phyloP scores from a whole-genome alignment of 2,113 vertebrate species.

The Azemiops feae region DNA sequence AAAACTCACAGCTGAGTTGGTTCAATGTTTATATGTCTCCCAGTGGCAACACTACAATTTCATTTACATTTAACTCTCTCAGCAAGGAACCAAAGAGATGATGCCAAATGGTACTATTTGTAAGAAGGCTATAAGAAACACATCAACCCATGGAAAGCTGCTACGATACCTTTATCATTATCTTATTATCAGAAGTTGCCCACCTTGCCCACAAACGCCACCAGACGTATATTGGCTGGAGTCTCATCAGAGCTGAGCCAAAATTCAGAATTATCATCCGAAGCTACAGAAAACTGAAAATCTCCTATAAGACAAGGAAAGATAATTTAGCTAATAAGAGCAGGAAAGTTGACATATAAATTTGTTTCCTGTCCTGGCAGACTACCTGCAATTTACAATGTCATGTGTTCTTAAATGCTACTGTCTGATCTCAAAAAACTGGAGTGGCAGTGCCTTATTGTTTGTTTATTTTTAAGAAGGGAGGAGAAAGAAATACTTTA shows the following conservation, averaged over 20 bases:
- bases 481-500: neutral
- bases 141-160: neutral
- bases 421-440: neutral
- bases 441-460: neutral
- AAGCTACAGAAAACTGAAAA: slow-evolving; percentile 96
- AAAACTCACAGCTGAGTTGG: slow-evolving; percentile 19
- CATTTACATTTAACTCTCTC: slow-evolving; percentile 22
- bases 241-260: slow-evolving; percentile 92
- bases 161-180: neutral
- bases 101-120: neutral
- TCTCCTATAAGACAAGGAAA: slow-evolving; percentile 75
- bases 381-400: neutral
- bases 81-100: slow-evolving; percentile 10
- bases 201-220: slow-evolving; percentile 93
- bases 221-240: slow-evolving; percentile 82
- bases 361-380: neutral
- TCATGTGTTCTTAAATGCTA: neutral
- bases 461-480: neutral
- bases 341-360: neutral
- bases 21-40: slow-evolving; percentile 11
- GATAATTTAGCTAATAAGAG: neutral
- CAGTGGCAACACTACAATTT: neutral
- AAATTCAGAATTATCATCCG: slow-evolving; percentile 97
- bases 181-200: neutral
- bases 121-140: accelerated